Base-by-base conservation (phyloP, 2,797 vertebrate genomes). In the Crocodylus rhombifer region DNA sequence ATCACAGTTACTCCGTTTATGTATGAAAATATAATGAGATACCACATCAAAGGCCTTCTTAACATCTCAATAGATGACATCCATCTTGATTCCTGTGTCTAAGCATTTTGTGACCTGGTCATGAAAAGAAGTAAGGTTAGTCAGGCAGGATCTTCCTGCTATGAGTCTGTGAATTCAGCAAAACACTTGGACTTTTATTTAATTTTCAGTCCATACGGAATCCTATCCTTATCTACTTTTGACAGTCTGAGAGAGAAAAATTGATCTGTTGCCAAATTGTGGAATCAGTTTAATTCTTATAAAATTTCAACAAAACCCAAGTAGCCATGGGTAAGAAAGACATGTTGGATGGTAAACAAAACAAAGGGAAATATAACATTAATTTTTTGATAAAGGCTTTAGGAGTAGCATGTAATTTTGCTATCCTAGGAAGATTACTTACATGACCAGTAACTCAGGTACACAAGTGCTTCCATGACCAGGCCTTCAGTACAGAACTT, bases 401-500 rank as follows among this genome's bases (percentile, higher is more conserved):
- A 87, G 60, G 60, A 91, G 36, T 51, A n/a, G 28, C 71, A 77
- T 0, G 0, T 82, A 75, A 16, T 64, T 89, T 18, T n/a, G 74
- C 20, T 2, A 2, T 42, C 82, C 92, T 74, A 89, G 33, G 2
- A 6, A 92, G 80, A 96, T 91, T 86, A 94, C 81, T 75, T 77
- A 60, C 13, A 63, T 55, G 87, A 88, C 36, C 0, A 92, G 36
- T 2, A 63, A 93, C 83, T 94, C 94, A 75, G 65, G 78, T 77
- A 10, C 85, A 60, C 77, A 88, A 87, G 71, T 55, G 84, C 74
- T 93, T 87, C 77, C 0, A 1, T 82, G 79, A 84, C 94, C 94
- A 84, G 80, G 42, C 60, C 57, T 90, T 89, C n/a, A n/a, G 91
- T 96, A 96, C 96, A 94, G 93, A 95, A 77, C 95, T 97, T 98